A percentile compares a stretch with the other conserved stretches of the same genome.
phyloP scores from a whole-genome alignment of 2,113 vertebrate species.

The Paedocypris sp. region DNA sequence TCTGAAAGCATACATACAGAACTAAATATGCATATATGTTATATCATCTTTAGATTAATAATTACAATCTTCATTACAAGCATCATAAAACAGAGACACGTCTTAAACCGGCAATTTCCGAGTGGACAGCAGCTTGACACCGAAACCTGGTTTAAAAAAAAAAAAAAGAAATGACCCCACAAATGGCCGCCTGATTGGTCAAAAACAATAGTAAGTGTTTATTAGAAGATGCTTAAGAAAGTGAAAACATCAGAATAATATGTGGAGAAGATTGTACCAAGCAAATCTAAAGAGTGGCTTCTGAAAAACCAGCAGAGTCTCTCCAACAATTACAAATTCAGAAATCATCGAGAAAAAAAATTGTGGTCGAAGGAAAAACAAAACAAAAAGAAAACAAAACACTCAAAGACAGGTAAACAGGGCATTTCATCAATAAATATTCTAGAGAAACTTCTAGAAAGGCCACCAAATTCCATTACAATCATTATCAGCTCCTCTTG shows the following conservation, averaged over 20 bases:
- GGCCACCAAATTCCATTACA: background rate
- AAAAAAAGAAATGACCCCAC: slow-evolving; percentile 24
- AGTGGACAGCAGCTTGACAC: slow-evolving; percentile 30
- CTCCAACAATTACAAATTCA: background rate
- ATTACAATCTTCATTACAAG: slow-evolving; percentile 55
- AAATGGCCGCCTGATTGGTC: slow-evolving; percentile 30
- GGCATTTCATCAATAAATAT: background rate
- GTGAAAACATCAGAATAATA: background rate
- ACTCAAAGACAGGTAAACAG: background rate
- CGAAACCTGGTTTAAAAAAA: slow-evolving; percentile 32
- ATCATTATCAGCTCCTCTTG: background rate
- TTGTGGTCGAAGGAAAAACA: background rate
- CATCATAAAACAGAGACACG: slow-evolving; percentile 40
- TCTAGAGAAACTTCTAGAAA: background rate
- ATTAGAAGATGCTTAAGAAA: background rate
- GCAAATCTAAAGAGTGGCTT: background rate
- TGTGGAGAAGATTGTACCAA: background rate
- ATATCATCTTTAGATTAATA: slow-evolving; percentile 49
- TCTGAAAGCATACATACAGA: slow-evolving; percentile 45
- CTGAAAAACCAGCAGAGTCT: background rate
- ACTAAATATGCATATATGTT: slow-evolving; percentile 38
- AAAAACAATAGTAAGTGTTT: slow-evolving; percentile 14
- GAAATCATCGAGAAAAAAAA: background rate
- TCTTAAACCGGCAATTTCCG: slow-evolving; percentile 45
- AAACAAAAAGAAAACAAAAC: background rate